A percentile compares a stretch with the other conserved stretches of the same genome.
Conservation (phyloP, 2,797 vertebrate species). For the Aselliscus stoliczkanus region DNA sequence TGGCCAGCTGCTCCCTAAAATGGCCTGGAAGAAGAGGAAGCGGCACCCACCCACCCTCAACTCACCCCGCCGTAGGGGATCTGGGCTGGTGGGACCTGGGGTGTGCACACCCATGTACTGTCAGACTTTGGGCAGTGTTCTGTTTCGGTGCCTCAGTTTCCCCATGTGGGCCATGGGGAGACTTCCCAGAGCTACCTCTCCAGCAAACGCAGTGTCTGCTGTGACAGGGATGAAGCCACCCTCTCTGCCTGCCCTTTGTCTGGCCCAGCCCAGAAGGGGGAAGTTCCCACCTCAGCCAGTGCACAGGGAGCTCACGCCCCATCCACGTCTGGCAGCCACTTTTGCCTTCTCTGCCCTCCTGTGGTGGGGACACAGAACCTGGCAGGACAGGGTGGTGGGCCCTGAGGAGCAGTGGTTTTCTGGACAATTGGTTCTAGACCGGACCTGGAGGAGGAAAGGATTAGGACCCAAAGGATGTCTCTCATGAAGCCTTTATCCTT, state of each 20-base stretch:
- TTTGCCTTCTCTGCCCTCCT: not conserved
- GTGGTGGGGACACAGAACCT: fast-evolving
- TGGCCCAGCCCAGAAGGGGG: not conserved
- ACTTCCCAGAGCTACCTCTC: slow-evolving; percentile 47
- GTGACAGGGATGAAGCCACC: not conserved
- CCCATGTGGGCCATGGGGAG: not conserved
- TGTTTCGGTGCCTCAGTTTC: slow-evolving; percentile 36
- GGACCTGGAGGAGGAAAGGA: not conserved
- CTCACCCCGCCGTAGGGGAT: not conserved
- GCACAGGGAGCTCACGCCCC: not conserved
- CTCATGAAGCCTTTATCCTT: not conserved
- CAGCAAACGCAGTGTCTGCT: not conserved
- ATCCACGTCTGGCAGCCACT: not conserved
- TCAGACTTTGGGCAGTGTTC: not conserved
- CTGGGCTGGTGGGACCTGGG: not conserved
- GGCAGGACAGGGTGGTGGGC: fast-evolving
- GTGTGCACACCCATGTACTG: not conserved
- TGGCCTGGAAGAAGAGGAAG: not conserved
- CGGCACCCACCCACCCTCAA: fast-evolving
- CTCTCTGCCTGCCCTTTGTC: not conserved
- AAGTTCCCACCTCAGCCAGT: not conserved
- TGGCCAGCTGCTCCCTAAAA: fast-evolving
- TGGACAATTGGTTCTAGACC: not conserved
- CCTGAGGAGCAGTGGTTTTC: not conserved
- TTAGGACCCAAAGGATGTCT: not conserved